Conservation (phyloP, 2,888 invertebrate genomes). For the Scelioninae gen. 2 region DNA sequence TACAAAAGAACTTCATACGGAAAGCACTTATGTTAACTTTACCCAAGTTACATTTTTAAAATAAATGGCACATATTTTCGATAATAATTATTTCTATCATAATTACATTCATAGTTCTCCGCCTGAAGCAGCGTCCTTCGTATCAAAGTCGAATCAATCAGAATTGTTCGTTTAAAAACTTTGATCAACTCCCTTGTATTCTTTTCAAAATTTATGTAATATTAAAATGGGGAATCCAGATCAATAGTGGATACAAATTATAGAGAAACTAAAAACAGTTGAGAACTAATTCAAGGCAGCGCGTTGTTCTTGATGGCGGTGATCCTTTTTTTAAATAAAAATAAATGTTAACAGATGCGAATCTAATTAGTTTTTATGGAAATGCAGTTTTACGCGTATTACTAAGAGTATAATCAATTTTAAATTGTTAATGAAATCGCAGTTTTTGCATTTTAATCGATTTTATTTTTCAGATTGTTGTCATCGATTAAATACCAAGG, state of each 20-base stretch:
- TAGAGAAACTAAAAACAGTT: slow-evolving; percentile 13
- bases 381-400: slow-evolving; percentile 8
- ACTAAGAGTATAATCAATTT: slow-evolving; percentile 19
- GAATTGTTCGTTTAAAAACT: slow-evolving; percentile 23
- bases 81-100: slow-evolving; percentile 12
- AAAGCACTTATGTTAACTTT: no score
- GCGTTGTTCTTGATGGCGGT: slow-evolving; percentile 2
- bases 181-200: slow-evolving; percentile 21
- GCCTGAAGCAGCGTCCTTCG: slow-evolving; percentile 35
- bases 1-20: no score
- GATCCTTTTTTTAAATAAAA: slow-evolving; percentile 19
- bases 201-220: slow-evolving; percentile 27
- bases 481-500: slow-evolving; percentile 11
- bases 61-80: slow-evolving; percentile 6
- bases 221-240: slow-evolving; percentile 17
- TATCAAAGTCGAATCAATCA: slow-evolving; percentile 51
- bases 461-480: slow-evolving; percentile 15
- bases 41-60: not conserved
- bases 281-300: slow-evolving; percentile 32
- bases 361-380: slow-evolving; percentile 25
- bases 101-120: slow-evolving; percentile 10
- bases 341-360: slow-evolving; percentile 18
- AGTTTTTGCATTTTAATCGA: slow-evolving; percentile 41
- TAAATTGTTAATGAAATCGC: slow-evolving; percentile 18
- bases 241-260: slow-evolving; percentile 37